Percentiles rank a stretch among this genome's conserved stretches.
Evolutionary conservation across 2,888 invertebrate species (phyloP).

Genomic region (Leptogaster cylindrica): DNA sequence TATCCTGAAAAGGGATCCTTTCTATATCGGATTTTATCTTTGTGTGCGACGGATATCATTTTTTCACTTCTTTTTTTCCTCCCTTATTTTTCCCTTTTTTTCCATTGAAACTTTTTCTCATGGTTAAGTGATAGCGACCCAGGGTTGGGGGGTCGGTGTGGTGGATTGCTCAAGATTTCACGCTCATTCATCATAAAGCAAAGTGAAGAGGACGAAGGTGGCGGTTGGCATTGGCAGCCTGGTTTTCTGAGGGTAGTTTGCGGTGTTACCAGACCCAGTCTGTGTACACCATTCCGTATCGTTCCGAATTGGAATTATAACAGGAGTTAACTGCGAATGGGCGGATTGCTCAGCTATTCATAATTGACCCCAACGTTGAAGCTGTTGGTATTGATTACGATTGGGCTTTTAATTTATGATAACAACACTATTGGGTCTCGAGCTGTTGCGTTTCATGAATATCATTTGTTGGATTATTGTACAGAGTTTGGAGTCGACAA

Average conservation of each 20-base stretch:
- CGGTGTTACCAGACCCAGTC: slow-evolving; percentile 3
- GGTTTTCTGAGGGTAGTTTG: neutral
- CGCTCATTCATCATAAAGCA: slow-evolving; percentile 39
- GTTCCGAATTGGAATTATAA: too few relatives aligned
- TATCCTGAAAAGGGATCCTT: slow-evolving; percentile 3
- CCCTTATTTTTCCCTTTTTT: slow-evolving; percentile 29
- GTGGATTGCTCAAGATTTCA: slow-evolving; percentile 40
- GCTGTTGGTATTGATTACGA: too few relatives aligned
- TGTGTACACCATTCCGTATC: too few relatives aligned
- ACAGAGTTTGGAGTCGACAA: too few relatives aligned
- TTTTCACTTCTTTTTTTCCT: slow-evolving; percentile 14
- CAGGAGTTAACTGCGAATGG: too few relatives aligned
- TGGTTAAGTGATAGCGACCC: slow-evolving; percentile 40
- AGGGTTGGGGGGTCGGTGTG: slow-evolving; percentile 27
- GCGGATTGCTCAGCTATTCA: too few relatives aligned
- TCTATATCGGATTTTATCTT: slow-evolving; percentile 17
- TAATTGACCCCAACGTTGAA: too few relatives aligned
- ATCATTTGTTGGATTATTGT: too few relatives aligned
- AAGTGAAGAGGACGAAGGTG: slow-evolving; percentile 28
- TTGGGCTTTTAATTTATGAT: too few relatives aligned
- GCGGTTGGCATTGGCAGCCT: slow-evolving; percentile 1
- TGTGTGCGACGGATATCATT: slow-evolving; percentile 37
- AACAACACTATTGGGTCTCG: too few relatives aligned
- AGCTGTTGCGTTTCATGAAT: too few relatives aligned
- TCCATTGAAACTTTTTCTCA: slow-evolving; percentile 39